These are phyloP conservation scores for Catalaphyllia jardinei DNA, from an alignment of 64 coral and sea anemone genomes.

Conservation along the genomic window DNA sequence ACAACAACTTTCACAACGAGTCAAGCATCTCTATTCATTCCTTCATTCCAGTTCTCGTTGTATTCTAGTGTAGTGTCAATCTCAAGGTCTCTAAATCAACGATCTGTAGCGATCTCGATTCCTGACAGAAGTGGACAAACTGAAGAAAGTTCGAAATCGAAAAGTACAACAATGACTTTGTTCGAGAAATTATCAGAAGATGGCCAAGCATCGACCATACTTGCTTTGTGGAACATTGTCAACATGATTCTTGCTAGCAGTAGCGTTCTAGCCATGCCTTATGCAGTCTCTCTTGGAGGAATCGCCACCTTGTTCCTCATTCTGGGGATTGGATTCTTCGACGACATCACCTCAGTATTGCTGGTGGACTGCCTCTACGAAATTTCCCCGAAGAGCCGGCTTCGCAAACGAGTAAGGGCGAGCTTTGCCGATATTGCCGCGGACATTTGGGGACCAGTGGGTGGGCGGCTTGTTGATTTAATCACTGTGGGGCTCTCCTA, in stretches of 20 bases:
- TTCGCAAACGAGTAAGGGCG: conserved; percentile 69
- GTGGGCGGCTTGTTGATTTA: conserved; percentile 67
- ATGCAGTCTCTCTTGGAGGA: conserved; percentile 64
- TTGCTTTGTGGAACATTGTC: conserved; percentile 76
- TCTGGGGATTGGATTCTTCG: conserved; percentile 58
- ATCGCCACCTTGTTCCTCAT: conserved; percentile 44
- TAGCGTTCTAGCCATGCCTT: conserved; percentile 64
- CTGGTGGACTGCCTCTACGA: conserved; percentile 76
- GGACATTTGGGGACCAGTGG: conserved; percentile 62
- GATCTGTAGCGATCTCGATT: conserved; percentile 25
- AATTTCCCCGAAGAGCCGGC: conserved; percentile 62
- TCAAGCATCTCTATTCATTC: conserved; percentile 80
- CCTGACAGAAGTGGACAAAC: not conserved
- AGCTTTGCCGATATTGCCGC: conserved; percentile 82
- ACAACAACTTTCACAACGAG: conserved; percentile 70
- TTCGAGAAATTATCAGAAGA: conserved; percentile 58
- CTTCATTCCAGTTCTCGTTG: conserved; percentile 77
- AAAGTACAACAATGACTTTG: conserved; percentile 27
- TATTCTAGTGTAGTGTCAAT: conserved; percentile 61
- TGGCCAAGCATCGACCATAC: conserved; percentile 66
- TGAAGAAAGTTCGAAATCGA: not conserved
- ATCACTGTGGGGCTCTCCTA: conserved; percentile 57
- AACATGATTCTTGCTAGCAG: conserved; percentile 70
- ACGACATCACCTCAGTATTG: conserved; percentile 38
- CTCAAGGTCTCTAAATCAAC: conserved; percentile 21